A percentile compares a stretch with the other conserved stretches of the same genome.
Evolutionary conservation across 2,113 vertebrate species (phyloP).

Genomic region (Scophthalmus maximus): DNA sequence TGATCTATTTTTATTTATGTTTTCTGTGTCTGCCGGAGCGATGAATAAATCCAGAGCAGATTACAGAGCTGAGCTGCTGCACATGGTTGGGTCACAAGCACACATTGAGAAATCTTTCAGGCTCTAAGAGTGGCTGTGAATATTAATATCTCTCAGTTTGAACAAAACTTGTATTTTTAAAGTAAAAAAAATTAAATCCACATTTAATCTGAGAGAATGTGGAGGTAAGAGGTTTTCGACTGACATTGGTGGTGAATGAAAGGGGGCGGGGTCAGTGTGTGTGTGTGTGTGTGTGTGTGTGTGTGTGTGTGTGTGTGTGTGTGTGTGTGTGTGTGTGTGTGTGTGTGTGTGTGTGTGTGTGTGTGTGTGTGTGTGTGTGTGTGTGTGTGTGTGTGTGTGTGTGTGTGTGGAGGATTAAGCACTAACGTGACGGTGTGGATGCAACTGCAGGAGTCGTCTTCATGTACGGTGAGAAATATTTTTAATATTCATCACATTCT

Average conservation of each 20-base stretch:
- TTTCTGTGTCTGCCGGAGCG: conserved; percentile 43
- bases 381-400: conserved; percentile 19
- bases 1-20: conserved; percentile 12
- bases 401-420: conserved; percentile 47
- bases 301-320: conserved; percentile 13
- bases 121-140: not conserved
- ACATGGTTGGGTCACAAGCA: conserved; percentile 45
- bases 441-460: conserved; percentile 48
- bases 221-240: no score
- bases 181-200: no score
- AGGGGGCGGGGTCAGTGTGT: conserved; percentile 12
- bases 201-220: not conserved
- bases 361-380: conserved; percentile 22
- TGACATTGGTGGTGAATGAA: no score
- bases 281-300: conserved; percentile 18
- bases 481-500: not conserved
- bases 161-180: no score
- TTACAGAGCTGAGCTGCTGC: conserved; percentile 68
- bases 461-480: conserved; percentile 69
- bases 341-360: conserved; percentile 24
- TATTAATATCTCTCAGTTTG: not conserved
- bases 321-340: conserved; percentile 21
- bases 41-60: conserved; percentile 69
- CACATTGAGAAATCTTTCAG: conserved; percentile 8
- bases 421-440: conserved; percentile 32